Evolutionary conservation across 2,113 vertebrate species (phyloP).

Genomic region (Calyptommatus sinebrachiatus): DNA sequence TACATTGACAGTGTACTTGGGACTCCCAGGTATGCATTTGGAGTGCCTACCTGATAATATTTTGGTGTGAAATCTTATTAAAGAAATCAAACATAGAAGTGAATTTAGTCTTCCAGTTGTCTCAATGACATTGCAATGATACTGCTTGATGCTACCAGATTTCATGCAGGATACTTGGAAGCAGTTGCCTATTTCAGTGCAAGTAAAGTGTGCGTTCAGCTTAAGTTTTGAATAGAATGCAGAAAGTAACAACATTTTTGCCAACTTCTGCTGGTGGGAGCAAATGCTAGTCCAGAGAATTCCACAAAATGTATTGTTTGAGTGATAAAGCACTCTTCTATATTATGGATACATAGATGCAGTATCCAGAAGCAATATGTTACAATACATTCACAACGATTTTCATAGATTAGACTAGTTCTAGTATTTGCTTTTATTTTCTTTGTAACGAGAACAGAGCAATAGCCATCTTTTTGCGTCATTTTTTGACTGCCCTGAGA

Average conservation of each 20-base stretch:
- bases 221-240: not conserved
- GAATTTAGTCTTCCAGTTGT: too few species aligned
- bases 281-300: not conserved
- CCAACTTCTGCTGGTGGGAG: not conserved
- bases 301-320: not conserved
- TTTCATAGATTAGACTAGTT: not conserved
- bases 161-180: not conserved
- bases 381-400: constrained; percentile 8
- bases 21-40: too few species aligned
- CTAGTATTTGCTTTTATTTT: constrained; percentile 22
- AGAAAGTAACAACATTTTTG: not conserved
- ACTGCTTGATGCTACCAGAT: not conserved
- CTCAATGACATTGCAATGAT: too few species aligned
- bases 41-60: too few species aligned
- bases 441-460: not conserved
- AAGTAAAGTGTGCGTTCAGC: too few species aligned
- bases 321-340: not conserved
- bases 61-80: too few species aligned
- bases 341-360: not conserved
- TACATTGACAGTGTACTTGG: too few species aligned
- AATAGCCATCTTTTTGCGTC: constrained; percentile 16
- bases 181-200: not conserved
- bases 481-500: too few species aligned
- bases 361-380: not conserved
- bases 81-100: too few species aligned